phyloP scores from a whole-genome alignment of 1,140 invertebrate genomes.

The Vanessa atalanta region DNA sequence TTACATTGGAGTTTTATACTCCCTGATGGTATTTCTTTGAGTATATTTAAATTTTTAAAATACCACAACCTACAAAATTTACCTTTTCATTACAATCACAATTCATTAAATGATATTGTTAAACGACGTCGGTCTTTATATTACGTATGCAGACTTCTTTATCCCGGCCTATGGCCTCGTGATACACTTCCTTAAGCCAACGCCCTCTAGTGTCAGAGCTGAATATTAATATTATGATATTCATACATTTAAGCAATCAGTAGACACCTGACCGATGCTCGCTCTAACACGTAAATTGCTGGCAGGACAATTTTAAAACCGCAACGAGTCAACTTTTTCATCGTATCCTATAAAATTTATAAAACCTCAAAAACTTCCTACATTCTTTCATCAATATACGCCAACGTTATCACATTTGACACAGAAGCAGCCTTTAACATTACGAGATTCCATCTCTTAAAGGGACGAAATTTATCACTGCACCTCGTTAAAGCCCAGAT shows the following conservation, averaged over 20 bases:
- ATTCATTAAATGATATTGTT: slow-evolving; percentile 25
- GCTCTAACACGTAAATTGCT: neutral
- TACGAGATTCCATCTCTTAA: slow-evolving; percentile 53
- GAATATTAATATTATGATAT: no score
- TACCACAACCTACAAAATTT: slow-evolving; percentile 25
- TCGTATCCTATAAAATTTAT: slow-evolving; percentile 28
- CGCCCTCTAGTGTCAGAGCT: neutral
- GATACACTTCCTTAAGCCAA: neutral
- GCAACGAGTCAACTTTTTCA: neutral
- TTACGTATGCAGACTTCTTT: neutral
- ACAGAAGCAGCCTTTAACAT: slow-evolving; percentile 48
- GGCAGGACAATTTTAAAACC: neutral
- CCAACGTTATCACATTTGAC: slow-evolving; percentile 48
- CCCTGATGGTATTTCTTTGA: neutral
- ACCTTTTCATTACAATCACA: slow-evolving; percentile 12
- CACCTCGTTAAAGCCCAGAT: slow-evolving; percentile 39
- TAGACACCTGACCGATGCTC: neutral
- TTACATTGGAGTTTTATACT: neutral
- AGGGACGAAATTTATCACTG: slow-evolving; percentile 57
- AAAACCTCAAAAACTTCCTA: slow-evolving; percentile 32
- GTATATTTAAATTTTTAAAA: neutral
- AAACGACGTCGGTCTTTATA: neutral
- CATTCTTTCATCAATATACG: slow-evolving; percentile 26
- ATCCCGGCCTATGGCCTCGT: slow-evolving; percentile 23
- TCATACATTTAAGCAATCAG: no score